Base-by-base conservation (phyloP, 2,113 vertebrate species). In the Zingel zingel region DNA sequence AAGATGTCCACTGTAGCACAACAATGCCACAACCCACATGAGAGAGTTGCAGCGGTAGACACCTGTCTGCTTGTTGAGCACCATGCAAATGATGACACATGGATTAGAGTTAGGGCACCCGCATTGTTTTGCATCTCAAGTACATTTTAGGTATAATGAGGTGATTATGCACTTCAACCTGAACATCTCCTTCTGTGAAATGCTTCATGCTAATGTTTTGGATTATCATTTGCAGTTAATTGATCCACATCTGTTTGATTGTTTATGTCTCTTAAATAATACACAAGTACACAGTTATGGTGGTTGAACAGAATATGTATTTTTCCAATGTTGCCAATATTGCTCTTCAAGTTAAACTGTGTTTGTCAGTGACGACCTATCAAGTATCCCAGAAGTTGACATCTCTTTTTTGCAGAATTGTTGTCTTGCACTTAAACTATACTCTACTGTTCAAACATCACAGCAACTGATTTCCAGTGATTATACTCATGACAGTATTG, bases 1-100 rank as follows among this genome's bases (percentile, higher is more conserved):
- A 30, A 83, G 67, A 70, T 9, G 48, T 78, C 69, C 75, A 74
- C 72, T 74, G 75, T 54, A 76, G 71, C 74, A 62, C 68, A 72
- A 54, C 62, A n/a, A 11, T 56, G 36, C 39, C 58, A 72, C 67
- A 39, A 77, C 51, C 53, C 61, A 65, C 75, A 72, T 30, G 19
- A 84, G 62, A 85, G 71, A 66, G 71, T 18, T 11, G 19, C 70
- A 48, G 65, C 13, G 5, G 71, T 74, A 77, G 50, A 79, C 47
- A 23, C 57, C 43, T 30, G 59, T 71, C 23, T 53, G 59, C 76
- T 57, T 69, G 50, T 69, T 76, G 73, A 78, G 74, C 67, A 23
- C 7, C 18, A 10, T 61, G 59, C 57, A 45, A 85, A 58, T 67
- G 43, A 84, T 68, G 67, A 82, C 74, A 70, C 48, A 45, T 11